Base-by-base conservation (phyloP, 2,113 vertebrate species). In the Xiphophorus maculatus region DNA sequence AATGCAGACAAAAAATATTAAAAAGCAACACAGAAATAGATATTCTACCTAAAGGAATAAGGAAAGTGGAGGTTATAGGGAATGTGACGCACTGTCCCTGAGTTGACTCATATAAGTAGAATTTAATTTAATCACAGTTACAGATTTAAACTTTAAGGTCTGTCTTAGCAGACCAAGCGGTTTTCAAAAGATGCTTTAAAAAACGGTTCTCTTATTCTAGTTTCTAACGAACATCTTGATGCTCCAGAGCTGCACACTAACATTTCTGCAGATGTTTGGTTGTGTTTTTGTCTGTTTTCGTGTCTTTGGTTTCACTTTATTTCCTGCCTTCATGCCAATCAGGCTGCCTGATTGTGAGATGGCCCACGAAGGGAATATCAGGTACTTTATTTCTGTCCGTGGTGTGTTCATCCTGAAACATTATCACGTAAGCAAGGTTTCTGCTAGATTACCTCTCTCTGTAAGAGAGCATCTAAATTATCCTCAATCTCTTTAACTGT, bases 261-360 rank as follows among this genome's bases (percentile, higher is more conserved):
- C 81, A 63, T 85, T 54, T 62, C 40, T 82, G 22, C 75, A 64
- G 10, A 51, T 83, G 40, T 71, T 1, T 80, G 29, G 30, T 5
- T 80, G 66, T 84, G 30, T 81, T 74, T 88, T 40, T 77, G 32
- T 80, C 19, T 83, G 66, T 73, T 29, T 74, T 19, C 76, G 71
- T 74, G 29, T 78, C 27, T 81, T 42, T 78, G 71, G 12, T 77
- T 48, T 84, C 63, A 88, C 76, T 91, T 76, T 82, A 80, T 85
- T 35, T 90, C 78, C 85, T 89, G 76, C 88, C 81, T 86, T 91
- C 75, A 74, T 82, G 78, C 91, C 92, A 87, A 93, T 96, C 94
- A 96, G 96, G 90, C 92, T 89, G 68, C 94, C 95, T 93, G 94
- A 94, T 90, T 92, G 91, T 94, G 93, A 96, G 92, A 84, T 84